phyloP scores from a whole-genome alignment of 2,113 vertebrate species.

The Neogobius melanostomus region DNA sequence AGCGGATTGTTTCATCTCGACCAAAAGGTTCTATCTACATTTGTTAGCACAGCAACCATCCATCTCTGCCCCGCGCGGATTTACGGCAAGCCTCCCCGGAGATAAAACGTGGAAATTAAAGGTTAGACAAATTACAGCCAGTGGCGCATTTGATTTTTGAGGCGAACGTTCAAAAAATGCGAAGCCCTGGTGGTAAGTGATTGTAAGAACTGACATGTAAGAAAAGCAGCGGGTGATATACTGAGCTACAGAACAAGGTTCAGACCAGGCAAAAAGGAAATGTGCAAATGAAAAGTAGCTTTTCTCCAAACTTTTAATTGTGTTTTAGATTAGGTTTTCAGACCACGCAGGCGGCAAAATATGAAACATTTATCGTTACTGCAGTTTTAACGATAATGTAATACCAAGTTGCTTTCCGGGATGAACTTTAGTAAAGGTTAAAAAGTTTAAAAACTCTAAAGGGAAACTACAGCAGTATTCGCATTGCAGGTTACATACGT shows the following conservation, averaged over 20 bases:
- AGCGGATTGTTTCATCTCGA: slow-evolving; percentile 27
- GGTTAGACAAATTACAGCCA: slow-evolving; percentile 6
- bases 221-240: neutral
- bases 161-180: neutral
- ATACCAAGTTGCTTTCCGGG: neutral
- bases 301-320: neutral
- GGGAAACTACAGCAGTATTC: no score
- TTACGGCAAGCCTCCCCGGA: neutral
- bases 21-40: slow-evolving; percentile 35
- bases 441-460: neutral
- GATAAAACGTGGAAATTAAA: slow-evolving; percentile 1
- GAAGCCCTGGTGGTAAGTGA: neutral
- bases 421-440: neutral
- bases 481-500: no score
- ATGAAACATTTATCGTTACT: neutral
- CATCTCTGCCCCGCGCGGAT: no score
- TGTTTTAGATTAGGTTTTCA: neutral
- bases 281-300: neutral
- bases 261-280: neutral
- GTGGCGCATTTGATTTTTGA: neutral
- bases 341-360: neutral
- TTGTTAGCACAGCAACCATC: slow-evolving; percentile 2
- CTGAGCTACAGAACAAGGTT: neutral
- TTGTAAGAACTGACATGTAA: neutral
- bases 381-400: neutral